Conservation (phyloP, 2,113 vertebrate species). For the Solenodon paradoxus region DNA sequence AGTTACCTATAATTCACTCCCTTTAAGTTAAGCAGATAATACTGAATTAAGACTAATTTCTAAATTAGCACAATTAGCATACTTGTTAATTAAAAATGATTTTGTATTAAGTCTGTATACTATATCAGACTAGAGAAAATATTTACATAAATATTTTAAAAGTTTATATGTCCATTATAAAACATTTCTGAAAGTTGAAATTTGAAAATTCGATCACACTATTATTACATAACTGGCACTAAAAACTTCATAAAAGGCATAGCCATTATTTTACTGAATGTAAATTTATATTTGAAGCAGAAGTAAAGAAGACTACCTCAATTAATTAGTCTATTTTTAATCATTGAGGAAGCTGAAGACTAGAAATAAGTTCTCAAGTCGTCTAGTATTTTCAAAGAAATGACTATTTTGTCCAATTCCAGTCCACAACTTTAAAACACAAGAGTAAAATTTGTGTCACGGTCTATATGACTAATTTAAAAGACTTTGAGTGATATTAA, state of each 20-base stretch:
- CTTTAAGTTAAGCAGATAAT: not conserved
- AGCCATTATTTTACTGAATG: not conserved
- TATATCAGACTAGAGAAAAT: not conserved
- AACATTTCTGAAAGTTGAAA: not conserved
- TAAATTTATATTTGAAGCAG: not conserved
- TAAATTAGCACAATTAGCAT: conserved; percentile 12
- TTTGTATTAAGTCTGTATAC: not conserved
- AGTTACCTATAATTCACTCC: not conserved
- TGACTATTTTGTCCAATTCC: not conserved
- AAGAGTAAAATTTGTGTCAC: not conserved
- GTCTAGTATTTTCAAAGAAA: not conserved
- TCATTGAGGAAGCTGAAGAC: not conserved
- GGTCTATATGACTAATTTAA: not conserved
- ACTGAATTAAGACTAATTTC: not conserved
- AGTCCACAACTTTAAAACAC: not conserved
- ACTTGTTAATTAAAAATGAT: conserved; percentile 6
- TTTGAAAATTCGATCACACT: not conserved
- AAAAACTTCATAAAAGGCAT: not conserved
- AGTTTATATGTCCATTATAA: not conserved
- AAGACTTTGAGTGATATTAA: not conserved
- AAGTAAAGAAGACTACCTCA: not conserved
- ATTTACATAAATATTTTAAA: not conserved
- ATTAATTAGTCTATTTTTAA: not conserved
- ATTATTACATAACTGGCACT: not conserved
- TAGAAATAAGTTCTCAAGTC: not conserved